Evolutionary conservation across 2,888 invertebrate species (phyloP).

Genomic region (Trissolcus brochymenae): DNA sequence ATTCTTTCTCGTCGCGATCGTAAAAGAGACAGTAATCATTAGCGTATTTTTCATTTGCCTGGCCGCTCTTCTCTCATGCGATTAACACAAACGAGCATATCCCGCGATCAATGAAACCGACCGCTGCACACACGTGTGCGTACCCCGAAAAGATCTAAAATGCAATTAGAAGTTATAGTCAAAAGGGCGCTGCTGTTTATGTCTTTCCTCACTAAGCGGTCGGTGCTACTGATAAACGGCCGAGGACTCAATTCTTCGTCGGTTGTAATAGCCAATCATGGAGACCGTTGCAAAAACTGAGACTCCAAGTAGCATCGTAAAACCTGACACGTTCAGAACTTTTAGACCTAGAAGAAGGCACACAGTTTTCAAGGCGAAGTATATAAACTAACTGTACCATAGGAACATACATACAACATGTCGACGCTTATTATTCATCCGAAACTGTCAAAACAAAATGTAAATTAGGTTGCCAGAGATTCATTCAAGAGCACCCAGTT

Average conservation of each 20-base stretch:
- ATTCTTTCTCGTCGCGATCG: constrained; percentile 41
- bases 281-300: constrained; percentile 70
- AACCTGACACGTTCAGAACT: constrained; percentile 63
- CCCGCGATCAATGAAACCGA: constrained; percentile 27
- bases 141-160: constrained; percentile 64
- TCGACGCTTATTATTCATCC: too few species aligned
- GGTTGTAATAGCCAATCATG: constrained; percentile 76
- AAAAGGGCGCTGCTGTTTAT: constrained; percentile 59
- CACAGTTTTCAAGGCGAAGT: constrained; percentile 56
- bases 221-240: constrained; percentile 49
- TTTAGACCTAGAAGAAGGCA: constrained; percentile 37
- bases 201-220: constrained; percentile 34
- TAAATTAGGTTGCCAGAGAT: too few species aligned
- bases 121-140: constrained; percentile 8
- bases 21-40: constrained; percentile 49
- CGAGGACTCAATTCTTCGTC: constrained; percentile 68
- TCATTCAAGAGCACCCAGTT: too few species aligned
- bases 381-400: too few species aligned
- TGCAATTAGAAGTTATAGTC: constrained; percentile 67
- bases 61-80: constrained; percentile 42
- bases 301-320: constrained; percentile 67
- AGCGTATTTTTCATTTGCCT: constrained; percentile 28
- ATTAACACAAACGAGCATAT: constrained; percentile 51
- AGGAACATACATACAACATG: too few species aligned
- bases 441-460: too few species aligned